Evolutionary conservation across 2,888 invertebrate species (phyloP).

Genomic region (Hirtodrosophila trivittata): DNA sequence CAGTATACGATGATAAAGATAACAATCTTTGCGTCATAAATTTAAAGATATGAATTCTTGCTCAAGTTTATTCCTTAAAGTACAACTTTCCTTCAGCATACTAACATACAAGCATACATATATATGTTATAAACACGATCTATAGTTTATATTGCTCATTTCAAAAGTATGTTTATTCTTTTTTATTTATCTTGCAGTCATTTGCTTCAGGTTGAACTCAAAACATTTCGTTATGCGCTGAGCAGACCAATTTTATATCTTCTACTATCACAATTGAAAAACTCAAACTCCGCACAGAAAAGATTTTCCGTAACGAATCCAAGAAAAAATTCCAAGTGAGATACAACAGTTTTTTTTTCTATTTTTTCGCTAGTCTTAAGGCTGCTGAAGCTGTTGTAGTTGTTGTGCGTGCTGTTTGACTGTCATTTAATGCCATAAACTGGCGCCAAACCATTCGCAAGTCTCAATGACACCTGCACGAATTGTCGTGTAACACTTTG

Average conservation of each 20-base stretch:
- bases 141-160: not conserved
- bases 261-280: conserved; percentile 2
- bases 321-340: not conserved
- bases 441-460: conserved; percentile 79
- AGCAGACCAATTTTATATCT: not conserved
- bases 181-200: no score
- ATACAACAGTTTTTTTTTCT: conserved; percentile 10
- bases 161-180: not conserved
- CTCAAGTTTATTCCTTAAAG: no score
- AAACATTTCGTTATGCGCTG: not conserved
- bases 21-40: no score
- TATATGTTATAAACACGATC: no score
- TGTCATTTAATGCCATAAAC: conserved; percentile 70
- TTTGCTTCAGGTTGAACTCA: not conserved
- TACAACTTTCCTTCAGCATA: no score
- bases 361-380: conserved; percentile 4
- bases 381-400: conserved; percentile 5
- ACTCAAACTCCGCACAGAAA: not conserved
- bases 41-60: no score
- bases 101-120: no score
- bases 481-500: conserved; percentile 78
- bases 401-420: conserved; percentile 37
- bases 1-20: no score
- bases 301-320: conserved; percentile 1
- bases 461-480: conserved; percentile 78